phyloP scores from a whole-genome alignment of 2,888 invertebrate species.

The Ametastegia equiseti region DNA sequence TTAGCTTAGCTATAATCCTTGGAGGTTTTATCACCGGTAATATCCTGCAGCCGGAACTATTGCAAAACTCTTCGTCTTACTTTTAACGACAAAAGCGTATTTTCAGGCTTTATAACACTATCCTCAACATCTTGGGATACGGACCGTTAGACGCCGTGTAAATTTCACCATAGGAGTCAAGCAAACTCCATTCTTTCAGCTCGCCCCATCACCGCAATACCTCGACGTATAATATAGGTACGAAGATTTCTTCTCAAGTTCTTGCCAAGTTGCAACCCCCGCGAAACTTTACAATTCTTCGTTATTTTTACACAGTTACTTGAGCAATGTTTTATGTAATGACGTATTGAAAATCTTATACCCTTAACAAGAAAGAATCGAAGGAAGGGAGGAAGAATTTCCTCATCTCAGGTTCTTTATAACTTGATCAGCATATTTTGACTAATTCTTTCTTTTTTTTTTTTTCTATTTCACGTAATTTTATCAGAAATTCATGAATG shows the following conservation, averaged over 20 bases:
- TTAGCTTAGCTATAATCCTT: conserved; percentile 21
- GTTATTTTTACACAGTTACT: neutral
- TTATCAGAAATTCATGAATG: no score
- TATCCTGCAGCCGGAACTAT: conserved; percentile 31
- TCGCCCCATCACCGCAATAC: neutral
- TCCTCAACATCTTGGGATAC: neutral
- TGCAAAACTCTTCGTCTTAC: conserved; percentile 33
- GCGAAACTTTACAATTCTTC: neutral
- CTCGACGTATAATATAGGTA: neutral
- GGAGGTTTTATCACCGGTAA: conserved; percentile 33
- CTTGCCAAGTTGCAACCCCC: neutral
- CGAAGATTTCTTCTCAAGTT: neutral
- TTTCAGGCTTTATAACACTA: conserved; percentile 1
- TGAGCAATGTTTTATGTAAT: neutral
- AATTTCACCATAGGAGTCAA: conserved; percentile 21
- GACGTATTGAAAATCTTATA: neutral
- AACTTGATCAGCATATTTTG: no score
- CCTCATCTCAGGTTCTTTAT: no score
- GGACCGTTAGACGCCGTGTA: conserved; percentile 17
- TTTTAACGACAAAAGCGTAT: conserved; percentile 34
- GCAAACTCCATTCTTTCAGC: conserved; percentile 7
- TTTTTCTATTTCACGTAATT: no score
- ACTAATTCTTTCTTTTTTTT: no score
- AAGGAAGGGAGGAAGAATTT: no score
- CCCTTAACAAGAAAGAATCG: no score